Percentiles rank a stretch among this genome's conserved stretches.
Conservation (phyloP, 2,113 vertebrate genomes). For the Sceloporus undulatus region DNA sequence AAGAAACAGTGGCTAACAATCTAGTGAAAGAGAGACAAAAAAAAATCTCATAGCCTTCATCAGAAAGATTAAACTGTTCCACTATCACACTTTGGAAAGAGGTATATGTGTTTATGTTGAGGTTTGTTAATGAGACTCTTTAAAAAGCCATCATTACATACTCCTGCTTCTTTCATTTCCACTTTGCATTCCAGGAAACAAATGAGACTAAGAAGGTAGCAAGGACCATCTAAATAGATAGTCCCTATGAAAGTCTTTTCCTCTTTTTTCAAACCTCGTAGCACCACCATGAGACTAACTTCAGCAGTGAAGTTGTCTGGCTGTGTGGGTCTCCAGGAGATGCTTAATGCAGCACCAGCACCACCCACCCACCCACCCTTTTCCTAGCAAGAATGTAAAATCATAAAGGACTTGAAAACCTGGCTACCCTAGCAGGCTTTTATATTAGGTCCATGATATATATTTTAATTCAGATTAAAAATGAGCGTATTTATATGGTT, state of each 20-base stretch:
- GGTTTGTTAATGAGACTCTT: background rate
- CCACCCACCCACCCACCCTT: background rate
- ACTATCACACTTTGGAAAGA: background rate
- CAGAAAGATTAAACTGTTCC: background rate
- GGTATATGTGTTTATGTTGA: background rate
- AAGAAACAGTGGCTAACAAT: background rate
- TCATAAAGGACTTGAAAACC: background rate
- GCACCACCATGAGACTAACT: conserved; percentile 25
- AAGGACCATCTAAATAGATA: background rate
- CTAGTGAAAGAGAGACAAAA: background rate
- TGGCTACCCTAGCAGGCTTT: background rate
- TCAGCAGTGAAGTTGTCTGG: background rate
- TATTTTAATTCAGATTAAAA: background rate
- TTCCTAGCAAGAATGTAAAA: background rate
- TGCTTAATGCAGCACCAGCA: background rate
- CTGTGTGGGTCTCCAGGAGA: background rate
- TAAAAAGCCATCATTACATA: background rate
- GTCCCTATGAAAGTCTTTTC: background rate
- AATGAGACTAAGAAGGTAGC: background rate
- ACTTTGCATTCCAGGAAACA: background rate
- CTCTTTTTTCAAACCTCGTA: conserved; percentile 11
- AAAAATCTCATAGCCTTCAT: background rate
- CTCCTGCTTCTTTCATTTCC: background rate
- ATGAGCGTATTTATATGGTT: background rate
- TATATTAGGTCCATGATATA: conserved; percentile 55